Evolutionary conservation across 2,888 invertebrate genomes (phyloP).

Genomic region (Abscondita cerata): DNA sequence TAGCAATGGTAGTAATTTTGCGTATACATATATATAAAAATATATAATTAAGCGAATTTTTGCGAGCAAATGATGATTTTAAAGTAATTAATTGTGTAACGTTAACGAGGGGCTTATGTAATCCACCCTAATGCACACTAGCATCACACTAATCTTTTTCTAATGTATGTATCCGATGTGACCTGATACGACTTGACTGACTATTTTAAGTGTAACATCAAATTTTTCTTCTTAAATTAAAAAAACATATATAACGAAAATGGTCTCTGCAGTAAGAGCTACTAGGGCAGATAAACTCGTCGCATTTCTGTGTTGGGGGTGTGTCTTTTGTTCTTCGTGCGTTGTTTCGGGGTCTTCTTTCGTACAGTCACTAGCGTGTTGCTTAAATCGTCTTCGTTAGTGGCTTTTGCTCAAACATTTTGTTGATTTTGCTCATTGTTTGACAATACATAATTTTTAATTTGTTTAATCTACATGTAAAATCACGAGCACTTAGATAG

Average conservation of each 20-base stretch:
- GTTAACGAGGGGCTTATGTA: too few species aligned
- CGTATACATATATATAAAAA: background rate
- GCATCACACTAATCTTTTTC: background rate
- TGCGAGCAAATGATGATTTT: constrained; percentile 16
- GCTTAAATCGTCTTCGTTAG: too few species aligned
- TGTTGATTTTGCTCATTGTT: constrained; percentile 1
- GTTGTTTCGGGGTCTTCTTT: too few species aligned
- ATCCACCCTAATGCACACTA: background rate
- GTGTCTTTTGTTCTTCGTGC: too few species aligned
- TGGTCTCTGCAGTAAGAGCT: too few species aligned
- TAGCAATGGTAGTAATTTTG: constrained; percentile 10
- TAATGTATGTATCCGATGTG: constrained; percentile 1
- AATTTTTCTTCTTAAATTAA: background rate
- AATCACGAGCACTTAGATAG: constrained; percentile 1
- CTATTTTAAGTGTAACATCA: too few species aligned
- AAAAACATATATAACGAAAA: too few species aligned
- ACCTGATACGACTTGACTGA: constrained; percentile 8
- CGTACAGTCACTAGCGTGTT: too few species aligned
- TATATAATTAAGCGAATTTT: constrained; percentile 23
- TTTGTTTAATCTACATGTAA: background rate
- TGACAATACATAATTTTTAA: constrained; percentile 3
- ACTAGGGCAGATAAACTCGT: too few species aligned
- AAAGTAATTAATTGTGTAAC: background rate
- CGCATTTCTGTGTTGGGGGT: too few species aligned
- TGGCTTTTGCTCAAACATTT: background rate